Conservation (phyloP, 2,888 invertebrate species). For the Caenorhabditis doughertyi region DNA sequence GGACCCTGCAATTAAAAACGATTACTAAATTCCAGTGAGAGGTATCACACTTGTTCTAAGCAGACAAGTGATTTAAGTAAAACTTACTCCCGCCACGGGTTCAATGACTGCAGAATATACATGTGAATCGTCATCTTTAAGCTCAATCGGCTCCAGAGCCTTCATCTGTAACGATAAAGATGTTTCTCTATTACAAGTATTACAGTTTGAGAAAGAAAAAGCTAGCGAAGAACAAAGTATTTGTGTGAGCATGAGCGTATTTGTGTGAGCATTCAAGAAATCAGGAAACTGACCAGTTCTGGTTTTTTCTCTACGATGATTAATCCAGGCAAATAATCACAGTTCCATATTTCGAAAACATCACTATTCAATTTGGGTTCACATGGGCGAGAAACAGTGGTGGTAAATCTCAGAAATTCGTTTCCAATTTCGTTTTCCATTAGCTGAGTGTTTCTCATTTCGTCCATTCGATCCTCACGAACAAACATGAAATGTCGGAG, state of each 20-base stretch:
- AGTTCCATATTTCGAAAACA: slow-evolving; percentile 43
- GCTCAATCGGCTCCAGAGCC: background rate
- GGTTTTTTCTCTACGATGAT: slow-evolving; percentile 41
- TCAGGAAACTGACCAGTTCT: slow-evolving; percentile 35
- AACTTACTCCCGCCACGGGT: slow-evolving; percentile 48
- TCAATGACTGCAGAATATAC: slow-evolving; percentile 11
- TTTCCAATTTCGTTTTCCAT: slow-evolving; percentile 15
- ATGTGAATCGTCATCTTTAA: background rate
- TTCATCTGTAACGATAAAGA: slow-evolving; percentile 11
- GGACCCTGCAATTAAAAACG: slow-evolving; percentile 32
- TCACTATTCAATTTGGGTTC: slow-evolving; percentile 2
- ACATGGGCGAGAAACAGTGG: background rate
- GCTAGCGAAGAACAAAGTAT: no score
- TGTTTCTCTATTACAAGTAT: background rate
- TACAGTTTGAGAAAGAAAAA: background rate
- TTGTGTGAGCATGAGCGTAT: no score
- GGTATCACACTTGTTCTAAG: no score
- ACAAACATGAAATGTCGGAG: background rate
- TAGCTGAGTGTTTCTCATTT: background rate
- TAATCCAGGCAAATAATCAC: background rate
- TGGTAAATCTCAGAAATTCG: slow-evolving; percentile 10
- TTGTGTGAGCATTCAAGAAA: no score
- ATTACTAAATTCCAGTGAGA: no score
- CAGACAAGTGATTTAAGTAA: background rate
- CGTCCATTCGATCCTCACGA: background rate